Base-by-base conservation (phyloP, 2,888 invertebrate species). In the Apodemia duryi region DNA sequence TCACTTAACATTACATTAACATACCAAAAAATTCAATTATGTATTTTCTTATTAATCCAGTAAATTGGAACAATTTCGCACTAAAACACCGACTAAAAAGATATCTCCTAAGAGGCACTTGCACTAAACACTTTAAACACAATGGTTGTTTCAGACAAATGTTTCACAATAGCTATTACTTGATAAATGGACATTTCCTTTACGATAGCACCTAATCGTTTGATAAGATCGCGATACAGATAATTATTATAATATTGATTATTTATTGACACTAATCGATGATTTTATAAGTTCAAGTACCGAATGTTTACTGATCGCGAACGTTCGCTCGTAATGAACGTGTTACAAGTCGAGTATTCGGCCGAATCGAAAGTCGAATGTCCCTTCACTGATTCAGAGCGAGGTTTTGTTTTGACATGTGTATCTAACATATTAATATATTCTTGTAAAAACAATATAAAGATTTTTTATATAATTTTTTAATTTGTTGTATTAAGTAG, bases 241-340 rank as follows among this genome's bases (percentile, higher is more conserved):
- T 71, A 70, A 67, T 66, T 63, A 69, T 70, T 71, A 68, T 67
- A 68, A 69, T 71, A 67, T 68, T 61, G 68, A 68, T 71, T 68
- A 70, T 66, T 61, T 61, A 61, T 61, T 57, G 57, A 57, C 29
- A 29, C 11, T 11, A 57, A 57, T 57, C 46, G 46, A 46, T 13
- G 13, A 46, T 46, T 46, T 46, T 46, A 13, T 13, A 46, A 13
- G 46, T 46, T 46, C 13, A 46, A 46, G 46, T 46, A 43, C 43
- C 4, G 43, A 43, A 10, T 43, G 11, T 11, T 11, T 11, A 11
- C 11, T 43, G 38, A 1, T 11, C 4, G 2, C 3, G 43, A 43
- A 43, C 11, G 43, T 43, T 43, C 43, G 43, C 11, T 43, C 11
- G 43, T 11, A 11, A 11, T 43, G 43, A 43, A 11, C 2, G 43